Evolutionary conservation across 2,113 vertebrate species (phyloP).

Genomic region (Chaetodon trifascialis): DNA sequence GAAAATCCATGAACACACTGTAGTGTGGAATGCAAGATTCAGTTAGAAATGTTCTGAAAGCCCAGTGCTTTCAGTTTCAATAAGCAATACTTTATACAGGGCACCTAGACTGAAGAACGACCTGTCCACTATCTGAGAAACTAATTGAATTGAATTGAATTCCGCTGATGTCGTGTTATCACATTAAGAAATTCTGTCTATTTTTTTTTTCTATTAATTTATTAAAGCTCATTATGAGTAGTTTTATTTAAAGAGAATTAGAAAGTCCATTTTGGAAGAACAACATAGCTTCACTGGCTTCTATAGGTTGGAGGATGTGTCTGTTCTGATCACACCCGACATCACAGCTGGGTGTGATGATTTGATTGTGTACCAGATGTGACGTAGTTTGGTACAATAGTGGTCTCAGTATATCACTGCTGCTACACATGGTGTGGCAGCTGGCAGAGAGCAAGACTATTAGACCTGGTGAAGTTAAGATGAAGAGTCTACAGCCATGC

Average conservation of each 20-base stretch:
- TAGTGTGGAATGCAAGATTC: not conserved
- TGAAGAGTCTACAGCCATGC: too few relatives aligned
- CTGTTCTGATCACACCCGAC: not conserved
- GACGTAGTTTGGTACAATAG: too few relatives aligned
- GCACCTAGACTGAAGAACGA: not conserved
- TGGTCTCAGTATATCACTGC: too few relatives aligned
- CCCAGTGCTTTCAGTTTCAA: not conserved
- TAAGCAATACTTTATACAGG: not conserved
- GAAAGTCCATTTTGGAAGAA: not conserved
- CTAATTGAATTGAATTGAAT: not conserved
- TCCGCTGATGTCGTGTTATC: not conserved
- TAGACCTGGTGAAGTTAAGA: too few relatives aligned
- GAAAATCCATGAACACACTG: not conserved
- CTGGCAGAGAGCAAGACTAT: too few relatives aligned
- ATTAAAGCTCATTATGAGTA: not conserved
- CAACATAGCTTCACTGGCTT: not conserved
- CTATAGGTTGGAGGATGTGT: too few relatives aligned
- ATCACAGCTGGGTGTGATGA: too few relatives aligned
- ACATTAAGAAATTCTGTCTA: not conserved
- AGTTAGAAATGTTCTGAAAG: not conserved
- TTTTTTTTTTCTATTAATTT: too few relatives aligned
- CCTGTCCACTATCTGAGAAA: not conserved
- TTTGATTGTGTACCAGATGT: too few relatives aligned
- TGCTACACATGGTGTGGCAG: too few relatives aligned
- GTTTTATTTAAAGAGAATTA: too few relatives aligned